These are phyloP conservation scores for Carcinoscorpius rotundicauda DNA, from an alignment of 1,140 invertebrate species.

Conservation along the genomic window DNA sequence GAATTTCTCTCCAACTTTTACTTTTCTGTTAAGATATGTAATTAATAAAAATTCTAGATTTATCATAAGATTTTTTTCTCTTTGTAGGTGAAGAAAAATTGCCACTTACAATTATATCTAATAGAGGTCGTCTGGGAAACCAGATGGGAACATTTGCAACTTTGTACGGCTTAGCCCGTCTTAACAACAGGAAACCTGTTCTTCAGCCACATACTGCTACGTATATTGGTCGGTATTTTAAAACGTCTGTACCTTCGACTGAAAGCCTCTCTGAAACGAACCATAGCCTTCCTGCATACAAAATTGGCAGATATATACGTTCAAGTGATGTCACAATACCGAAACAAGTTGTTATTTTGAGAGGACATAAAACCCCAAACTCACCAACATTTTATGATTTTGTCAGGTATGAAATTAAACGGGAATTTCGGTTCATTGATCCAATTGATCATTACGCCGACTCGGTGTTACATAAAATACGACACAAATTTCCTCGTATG, in stretches of 20 bases:
- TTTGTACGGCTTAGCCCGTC: constrained; percentile 42
- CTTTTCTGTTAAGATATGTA: no score
- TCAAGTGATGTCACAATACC: neutral
- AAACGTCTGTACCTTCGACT: neutral
- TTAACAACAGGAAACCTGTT: constrained; percentile 36
- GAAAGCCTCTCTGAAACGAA: neutral
- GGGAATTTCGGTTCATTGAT: neutral
- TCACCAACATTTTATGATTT: neutral
- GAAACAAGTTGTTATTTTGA: neutral
- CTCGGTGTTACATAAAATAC: neutral
- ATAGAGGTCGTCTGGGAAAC: constrained; percentile 46
- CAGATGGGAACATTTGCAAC: constrained; percentile 52
- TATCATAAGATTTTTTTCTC: no score
- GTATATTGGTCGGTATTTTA: neutral
- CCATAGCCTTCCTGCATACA: neutral
- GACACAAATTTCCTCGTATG: neutral
- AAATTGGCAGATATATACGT: neutral
- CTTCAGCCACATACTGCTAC: neutral
- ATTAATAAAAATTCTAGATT: no score
- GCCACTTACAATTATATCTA: constrained; percentile 8
- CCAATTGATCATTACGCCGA: neutral
- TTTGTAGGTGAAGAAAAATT: no score
- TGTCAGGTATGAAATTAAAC: neutral
- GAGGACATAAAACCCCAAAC: neutral
- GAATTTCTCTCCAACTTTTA: no score